phyloP scores from a whole-genome alignment of 2,888 invertebrate species.

The Cephus nigrinus region DNA sequence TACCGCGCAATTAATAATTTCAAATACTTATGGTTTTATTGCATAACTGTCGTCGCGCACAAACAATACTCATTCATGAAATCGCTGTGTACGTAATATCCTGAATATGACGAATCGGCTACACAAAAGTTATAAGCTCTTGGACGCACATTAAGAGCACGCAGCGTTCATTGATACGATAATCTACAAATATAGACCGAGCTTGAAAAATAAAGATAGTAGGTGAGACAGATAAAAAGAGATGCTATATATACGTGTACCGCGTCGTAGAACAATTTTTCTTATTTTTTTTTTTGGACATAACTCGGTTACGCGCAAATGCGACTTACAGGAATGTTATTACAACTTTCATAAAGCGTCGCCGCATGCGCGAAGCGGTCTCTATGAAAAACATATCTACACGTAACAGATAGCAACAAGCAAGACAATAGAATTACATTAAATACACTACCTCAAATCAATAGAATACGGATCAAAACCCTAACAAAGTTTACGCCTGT shows the following conservation, averaged over 20 bases:
- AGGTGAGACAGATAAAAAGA: slow-evolving; percentile 27
- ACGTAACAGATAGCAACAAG: slow-evolving; percentile 58
- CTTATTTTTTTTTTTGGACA: too few relatives aligned
- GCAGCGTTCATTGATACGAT: slow-evolving; percentile 47
- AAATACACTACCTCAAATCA: slow-evolving; percentile 62
- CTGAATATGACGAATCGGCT: too few relatives aligned
- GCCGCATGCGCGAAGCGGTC: not conserved
- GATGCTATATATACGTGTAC: too few relatives aligned
- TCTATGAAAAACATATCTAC: slow-evolving; percentile 24
- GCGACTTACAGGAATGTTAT: too few relatives aligned
- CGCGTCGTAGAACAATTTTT: too few relatives aligned
- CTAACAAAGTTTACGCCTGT: too few relatives aligned
- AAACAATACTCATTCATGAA: too few relatives aligned
- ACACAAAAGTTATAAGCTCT: too few relatives aligned
- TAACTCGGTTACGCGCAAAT: too few relatives aligned
- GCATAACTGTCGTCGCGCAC: slow-evolving; percentile 57
- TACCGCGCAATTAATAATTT: slow-evolving; percentile 59
- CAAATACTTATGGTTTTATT: slow-evolving; percentile 63
- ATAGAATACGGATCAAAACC: slow-evolving; percentile 42
- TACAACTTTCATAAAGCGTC: too few relatives aligned
- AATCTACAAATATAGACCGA: slow-evolving; percentile 46
- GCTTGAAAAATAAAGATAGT: slow-evolving; percentile 25
- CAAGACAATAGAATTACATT: slow-evolving; percentile 60
- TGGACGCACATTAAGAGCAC: slow-evolving; percentile 18
- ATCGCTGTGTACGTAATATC: too few relatives aligned